A percentile compares a stretch with the other conserved stretches of the same genome.
These are phyloP conservation scores for Tapirus terrestris DNA, from an alignment of 2,113 vertebrate genomes.

Conservation along the genomic window DNA sequence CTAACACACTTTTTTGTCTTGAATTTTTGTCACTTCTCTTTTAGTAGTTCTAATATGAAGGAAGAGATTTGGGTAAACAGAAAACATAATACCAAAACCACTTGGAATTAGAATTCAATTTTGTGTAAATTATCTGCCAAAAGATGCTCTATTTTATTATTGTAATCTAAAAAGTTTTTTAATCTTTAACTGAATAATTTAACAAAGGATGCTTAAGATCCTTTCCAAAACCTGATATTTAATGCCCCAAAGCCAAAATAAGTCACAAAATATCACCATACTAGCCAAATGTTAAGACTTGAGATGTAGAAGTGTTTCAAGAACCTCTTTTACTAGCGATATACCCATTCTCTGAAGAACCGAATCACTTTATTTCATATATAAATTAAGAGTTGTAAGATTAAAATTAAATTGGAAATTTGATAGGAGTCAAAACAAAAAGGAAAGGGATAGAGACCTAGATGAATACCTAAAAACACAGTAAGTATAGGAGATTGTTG, in stretches of 20 bases:
- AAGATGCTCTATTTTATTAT: neutral
- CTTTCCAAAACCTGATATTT: neutral
- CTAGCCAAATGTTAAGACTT: neutral
- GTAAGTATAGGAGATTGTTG: neutral
- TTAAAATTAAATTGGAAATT: conserved; percentile 42
- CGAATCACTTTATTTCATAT: neutral
- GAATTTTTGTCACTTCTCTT: neutral
- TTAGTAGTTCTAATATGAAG: neutral
- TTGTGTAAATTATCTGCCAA: neutral
- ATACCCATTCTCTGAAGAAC: neutral
- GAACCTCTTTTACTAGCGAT: neutral
- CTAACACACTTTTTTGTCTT: neutral
- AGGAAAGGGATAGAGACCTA: neutral
- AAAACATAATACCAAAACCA: neutral
- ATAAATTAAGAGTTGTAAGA: neutral
- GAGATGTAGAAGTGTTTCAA: neutral
- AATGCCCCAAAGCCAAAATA: neutral
- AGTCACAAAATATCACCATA: neutral
- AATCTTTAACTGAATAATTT: neutral
- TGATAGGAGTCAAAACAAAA: neutral
- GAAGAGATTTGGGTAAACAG: neutral
- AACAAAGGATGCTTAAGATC: neutral
- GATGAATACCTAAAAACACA: neutral
- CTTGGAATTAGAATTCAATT: conserved; percentile 24
- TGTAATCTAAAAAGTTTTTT: conserved; percentile 12